Evolutionary conservation across 2,113 vertebrate species (phyloP).

Genomic region (Tachuris rubrigastra): DNA sequence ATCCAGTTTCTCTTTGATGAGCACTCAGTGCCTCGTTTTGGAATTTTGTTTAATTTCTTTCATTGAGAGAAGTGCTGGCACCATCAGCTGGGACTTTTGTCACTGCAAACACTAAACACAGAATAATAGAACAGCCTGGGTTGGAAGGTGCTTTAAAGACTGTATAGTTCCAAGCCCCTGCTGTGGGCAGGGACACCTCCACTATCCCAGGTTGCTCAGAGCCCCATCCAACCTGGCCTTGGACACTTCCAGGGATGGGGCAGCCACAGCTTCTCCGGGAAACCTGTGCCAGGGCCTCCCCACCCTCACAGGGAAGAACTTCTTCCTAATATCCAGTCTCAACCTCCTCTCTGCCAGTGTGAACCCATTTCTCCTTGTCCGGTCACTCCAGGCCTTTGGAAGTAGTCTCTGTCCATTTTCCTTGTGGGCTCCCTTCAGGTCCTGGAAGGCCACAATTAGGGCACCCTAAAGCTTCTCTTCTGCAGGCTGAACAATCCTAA

Average conservation of each 20-base stretch:
- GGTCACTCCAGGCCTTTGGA: neutral
- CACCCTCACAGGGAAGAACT: neutral
- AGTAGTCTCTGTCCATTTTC: neutral
- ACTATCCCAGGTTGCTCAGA: neutral
- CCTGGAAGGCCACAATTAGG: rapidly evolving
- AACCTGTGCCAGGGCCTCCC: rapidly evolving
- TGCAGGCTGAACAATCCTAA: neutral
- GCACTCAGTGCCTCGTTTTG: neutral
- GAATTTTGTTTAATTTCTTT: neutral
- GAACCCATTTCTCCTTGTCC: neutral
- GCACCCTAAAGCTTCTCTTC: rapidly evolving
- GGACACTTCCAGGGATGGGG: neutral
- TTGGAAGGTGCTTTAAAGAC: neutral
- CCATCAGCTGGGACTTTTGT: neutral
- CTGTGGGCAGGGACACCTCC: neutral
- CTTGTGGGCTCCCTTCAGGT: neutral
- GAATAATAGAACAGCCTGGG: neutral
- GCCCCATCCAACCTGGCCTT: neutral
- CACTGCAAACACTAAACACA: neutral
- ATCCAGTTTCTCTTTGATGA: neutral
- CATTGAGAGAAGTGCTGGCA: neutral
- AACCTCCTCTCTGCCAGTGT: rapidly evolving
- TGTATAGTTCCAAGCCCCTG: rapidly evolving
- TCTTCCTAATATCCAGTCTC: neutral
- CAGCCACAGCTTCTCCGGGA: neutral